These are phyloP conservation scores for Melieria omissa DNA, from an alignment of 2,888 invertebrate genomes.

Conservation along the genomic window DNA sequence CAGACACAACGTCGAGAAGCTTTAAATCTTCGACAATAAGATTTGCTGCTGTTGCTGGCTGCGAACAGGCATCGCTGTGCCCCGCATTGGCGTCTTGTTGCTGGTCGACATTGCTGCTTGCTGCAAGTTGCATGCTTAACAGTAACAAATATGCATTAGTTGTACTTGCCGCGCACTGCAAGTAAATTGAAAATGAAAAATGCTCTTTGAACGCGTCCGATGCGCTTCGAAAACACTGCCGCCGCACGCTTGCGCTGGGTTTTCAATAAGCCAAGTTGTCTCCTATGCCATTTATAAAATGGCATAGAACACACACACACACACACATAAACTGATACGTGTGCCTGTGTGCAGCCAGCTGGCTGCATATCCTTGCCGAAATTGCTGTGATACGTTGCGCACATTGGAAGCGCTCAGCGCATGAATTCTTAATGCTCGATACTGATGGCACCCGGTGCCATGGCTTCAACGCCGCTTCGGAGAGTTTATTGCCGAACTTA, in stretches of 20 bases:
- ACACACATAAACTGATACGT: background rate
- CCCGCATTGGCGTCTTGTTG: background rate
- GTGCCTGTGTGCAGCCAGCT: background rate
- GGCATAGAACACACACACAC: background rate
- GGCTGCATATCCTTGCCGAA: background rate
- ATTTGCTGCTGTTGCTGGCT: constrained; percentile 13
- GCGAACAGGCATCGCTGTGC: background rate
- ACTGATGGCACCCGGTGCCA: too few species aligned
- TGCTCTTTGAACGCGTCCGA: constrained; percentile 1
- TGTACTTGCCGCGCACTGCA: background rate
- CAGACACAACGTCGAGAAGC: background rate
- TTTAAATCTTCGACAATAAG: constrained; percentile 22
- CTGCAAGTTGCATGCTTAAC: constrained; percentile 4
- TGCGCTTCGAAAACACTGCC: background rate
- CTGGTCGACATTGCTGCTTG: background rate
- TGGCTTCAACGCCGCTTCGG: background rate
- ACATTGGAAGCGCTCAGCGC: too few species aligned
- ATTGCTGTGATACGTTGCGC: too few species aligned
- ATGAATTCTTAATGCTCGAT: too few species aligned
- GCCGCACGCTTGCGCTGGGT: too few species aligned
- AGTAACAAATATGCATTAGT: constrained; percentile 6
- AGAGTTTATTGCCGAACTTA: background rate
- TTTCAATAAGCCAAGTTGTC: too few species aligned
- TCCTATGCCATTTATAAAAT: too few species aligned
- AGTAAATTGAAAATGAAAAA: constrained; percentile 24